Evolutionary conservation across 2,113 vertebrate genomes (phyloP).

Genomic region (Oryctolagus cuniculus): DNA sequence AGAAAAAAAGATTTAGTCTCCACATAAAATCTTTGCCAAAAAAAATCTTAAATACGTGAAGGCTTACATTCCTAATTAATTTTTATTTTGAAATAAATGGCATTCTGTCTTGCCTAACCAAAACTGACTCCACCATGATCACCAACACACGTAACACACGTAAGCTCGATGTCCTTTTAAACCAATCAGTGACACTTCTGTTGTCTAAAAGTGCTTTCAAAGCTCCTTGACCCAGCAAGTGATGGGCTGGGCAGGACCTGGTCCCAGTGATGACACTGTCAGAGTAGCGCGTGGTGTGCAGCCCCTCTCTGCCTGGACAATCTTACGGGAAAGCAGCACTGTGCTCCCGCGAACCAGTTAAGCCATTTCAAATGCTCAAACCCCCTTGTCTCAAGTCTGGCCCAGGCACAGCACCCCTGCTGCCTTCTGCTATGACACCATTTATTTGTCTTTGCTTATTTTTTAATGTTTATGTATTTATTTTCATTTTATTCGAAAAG

Average conservation of each 20-base stretch:
- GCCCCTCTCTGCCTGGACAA: neutral
- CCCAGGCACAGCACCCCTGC: neutral
- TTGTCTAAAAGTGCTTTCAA: slow-evolving; percentile 16
- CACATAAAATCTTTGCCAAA: slow-evolving; percentile 22
- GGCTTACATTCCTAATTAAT: neutral
- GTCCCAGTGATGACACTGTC: neutral
- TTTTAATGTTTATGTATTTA: too few relatives aligned
- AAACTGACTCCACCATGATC: neutral
- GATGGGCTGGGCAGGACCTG: too few relatives aligned
- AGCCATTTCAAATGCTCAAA: neutral
- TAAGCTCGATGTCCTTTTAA: neutral
- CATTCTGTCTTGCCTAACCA: neutral
- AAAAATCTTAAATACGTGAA: neutral
- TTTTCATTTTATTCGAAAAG: too few relatives aligned
- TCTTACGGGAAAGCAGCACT: neutral
- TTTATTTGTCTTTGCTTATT: neutral
- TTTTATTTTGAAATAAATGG: slow-evolving; percentile 10
- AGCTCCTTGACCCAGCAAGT: neutral
- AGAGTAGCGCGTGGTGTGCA: neutral
- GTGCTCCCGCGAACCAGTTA: neutral
- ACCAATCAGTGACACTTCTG: neutral
- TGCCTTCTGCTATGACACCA: neutral
- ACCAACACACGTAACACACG: neutral
- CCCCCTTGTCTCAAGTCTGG: neutral
- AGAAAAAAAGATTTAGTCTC: neutral